Base-by-base conservation (phyloP, 1,140 invertebrate genomes). In the Eciton burchellii region DNA sequence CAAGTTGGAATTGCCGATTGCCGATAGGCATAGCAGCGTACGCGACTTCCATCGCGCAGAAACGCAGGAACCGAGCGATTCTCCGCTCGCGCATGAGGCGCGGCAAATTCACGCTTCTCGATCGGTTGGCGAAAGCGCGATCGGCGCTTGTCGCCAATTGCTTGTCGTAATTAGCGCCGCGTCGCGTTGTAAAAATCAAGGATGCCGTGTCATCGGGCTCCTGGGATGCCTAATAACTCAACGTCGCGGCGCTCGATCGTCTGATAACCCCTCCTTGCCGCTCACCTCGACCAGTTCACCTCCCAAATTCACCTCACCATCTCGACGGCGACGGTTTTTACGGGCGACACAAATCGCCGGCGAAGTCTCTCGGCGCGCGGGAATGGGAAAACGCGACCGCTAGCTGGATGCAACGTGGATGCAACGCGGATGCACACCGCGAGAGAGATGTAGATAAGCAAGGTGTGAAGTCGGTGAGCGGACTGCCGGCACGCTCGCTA, bases 401-500 rank as follows among this genome's bases (percentile, higher is more conserved):
- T n/a, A n/a, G n/a, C n/a, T n/a, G n/a, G n/a, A n/a, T n/a, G n/a
- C n/a, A n/a, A n/a, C n/a, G 79, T 89, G 79, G 65, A 71, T 57
- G 70, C 70, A 65, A 52, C 16, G 62, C 70, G 29, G 72, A 59
- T 83, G 57, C 35, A 21, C n/a, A 12, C 54, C 21, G 63, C 56
- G 60, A 66, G 52, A 68, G 57, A 88, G 88, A 90, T 89, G 85
- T 82, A 89, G 90, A 91, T 91, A 92, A 91, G 91, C 91, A 90
- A 91, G 85, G 86, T 88, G 90, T 79, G 88, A 90, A 88, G 66
- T 85, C 81, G 76, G 82, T 74, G 83, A 85, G 76, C 79, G 74
- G 85, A 86, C 63, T 49, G 70, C 62, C 79, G 63, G 52, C n/a
- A 8, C 21, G 52, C 16, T 43, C 21, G 21, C 26, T 59, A 81